Conservation (phyloP, 2,888 invertebrate genomes). For the Leptinotarsa haldemani region DNA sequence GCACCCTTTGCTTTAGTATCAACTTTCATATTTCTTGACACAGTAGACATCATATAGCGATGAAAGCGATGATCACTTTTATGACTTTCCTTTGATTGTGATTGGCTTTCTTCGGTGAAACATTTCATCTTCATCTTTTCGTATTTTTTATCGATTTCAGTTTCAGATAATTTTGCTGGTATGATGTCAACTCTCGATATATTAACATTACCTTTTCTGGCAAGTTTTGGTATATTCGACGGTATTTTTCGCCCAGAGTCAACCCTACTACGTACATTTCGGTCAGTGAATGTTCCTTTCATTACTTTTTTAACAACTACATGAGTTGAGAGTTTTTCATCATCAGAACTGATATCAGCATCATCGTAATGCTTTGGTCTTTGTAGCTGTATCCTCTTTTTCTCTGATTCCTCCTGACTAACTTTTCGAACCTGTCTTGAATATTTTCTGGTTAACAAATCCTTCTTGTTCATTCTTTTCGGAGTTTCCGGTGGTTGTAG, state of each 20-base stretch:
- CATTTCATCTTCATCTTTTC: conserved; percentile 44
- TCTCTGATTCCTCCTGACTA: conserved; percentile 30
- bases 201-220: not conserved
- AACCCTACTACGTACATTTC: not conserved
- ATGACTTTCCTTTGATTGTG: conserved; percentile 44
- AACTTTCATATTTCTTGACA: conserved; percentile 70
- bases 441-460: conserved; percentile 5
- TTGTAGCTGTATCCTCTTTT: conserved; percentile 34
- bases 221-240: conserved; percentile 3
- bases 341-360: conserved; percentile 61
- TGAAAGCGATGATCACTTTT: conserved; percentile 60
- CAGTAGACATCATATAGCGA: conserved; percentile 73
- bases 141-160: conserved; percentile 30
- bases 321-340: conserved; percentile 47
- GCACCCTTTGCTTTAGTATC: conserved; percentile 56
- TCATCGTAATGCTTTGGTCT: conserved; percentile 31
- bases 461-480: conserved; percentile 28
- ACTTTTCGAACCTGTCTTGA: conserved; percentile 35
- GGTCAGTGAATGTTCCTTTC: conserved; percentile 10
- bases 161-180: not conserved
- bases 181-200: not conserved
- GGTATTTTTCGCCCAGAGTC: not conserved
- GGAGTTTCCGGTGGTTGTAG: conserved; percentile 29
- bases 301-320: conserved; percentile 36
- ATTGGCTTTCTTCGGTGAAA: conserved; percentile 19